Percentiles rank a stretch among this genome's conserved stretches.
phyloP scores from a whole-genome alignment of 1,140 invertebrate genomes.

The Arion vulgaris region DNA sequence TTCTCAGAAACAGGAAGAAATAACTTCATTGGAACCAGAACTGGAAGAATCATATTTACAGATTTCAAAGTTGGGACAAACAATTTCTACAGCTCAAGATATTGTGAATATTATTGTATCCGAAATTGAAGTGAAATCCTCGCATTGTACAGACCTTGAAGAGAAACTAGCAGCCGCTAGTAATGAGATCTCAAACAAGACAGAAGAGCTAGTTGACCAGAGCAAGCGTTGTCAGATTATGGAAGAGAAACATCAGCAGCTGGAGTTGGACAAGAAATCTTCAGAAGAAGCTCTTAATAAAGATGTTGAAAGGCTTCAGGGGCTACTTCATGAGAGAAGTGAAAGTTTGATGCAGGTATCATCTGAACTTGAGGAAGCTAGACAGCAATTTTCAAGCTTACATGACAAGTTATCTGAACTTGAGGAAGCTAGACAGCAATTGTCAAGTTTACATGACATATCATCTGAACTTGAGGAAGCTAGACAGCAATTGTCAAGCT shows the following conservation, averaged over 20 bases:
- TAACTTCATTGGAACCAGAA: neutral
- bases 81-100: neutral
- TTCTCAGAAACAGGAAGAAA: neutral
- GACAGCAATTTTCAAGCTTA: neutral
- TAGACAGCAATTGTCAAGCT: neutral
- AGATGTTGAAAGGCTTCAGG: neutral
- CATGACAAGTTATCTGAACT: neutral
- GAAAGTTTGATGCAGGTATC: neutral
- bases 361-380: neutral
- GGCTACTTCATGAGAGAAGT: neutral
- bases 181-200: neutral
- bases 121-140: neutral
- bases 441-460: neutral
- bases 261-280: neutral
- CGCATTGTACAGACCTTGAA: neutral
- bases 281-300: neutral
- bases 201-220: neutral
- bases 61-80: neutral
- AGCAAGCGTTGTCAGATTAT: neutral
- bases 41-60: neutral
- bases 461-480: conserved; percentile 1
- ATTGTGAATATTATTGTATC: neutral
- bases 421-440: neutral
- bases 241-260: neutral
- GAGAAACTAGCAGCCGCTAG: neutral